These are phyloP conservation scores for Microplitis mediator DNA, from an alignment of 1,140 invertebrate genomes.

Conservation along the genomic window DNA sequence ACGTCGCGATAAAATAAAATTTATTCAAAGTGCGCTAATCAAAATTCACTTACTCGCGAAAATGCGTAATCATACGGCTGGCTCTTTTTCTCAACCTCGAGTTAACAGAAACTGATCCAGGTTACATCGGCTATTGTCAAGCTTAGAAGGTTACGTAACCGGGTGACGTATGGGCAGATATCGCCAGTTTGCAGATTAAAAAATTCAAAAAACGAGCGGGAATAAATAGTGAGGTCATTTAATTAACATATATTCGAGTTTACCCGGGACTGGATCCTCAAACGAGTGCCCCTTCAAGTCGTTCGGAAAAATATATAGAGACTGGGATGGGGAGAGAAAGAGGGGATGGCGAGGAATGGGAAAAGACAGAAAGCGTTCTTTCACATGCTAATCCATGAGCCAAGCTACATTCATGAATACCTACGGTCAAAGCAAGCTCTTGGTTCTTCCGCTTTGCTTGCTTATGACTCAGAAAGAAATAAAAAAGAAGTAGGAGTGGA, in stretches of 20 bases:
- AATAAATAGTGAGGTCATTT: neutral
- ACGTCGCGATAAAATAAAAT: slow-evolving; percentile 13
- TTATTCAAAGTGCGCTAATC: slow-evolving; percentile 16
- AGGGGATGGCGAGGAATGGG: neutral
- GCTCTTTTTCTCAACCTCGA: neutral
- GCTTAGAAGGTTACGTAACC: neutral
- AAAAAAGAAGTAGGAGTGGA: neutral
- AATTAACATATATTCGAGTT: slow-evolving; percentile 13
- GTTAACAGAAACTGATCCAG: slow-evolving; percentile 1
- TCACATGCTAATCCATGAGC: slow-evolving; percentile 57
- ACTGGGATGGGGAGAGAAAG: neutral
- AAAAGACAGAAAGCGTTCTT: slow-evolving; percentile 48
- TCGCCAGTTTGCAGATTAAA: too few relatives aligned
- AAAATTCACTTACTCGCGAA: slow-evolving; percentile 22
- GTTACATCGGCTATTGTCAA: neutral
- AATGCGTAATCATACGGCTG: neutral
- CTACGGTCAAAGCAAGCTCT: slow-evolving; percentile 51
- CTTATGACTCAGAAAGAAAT: slow-evolving; percentile 12
- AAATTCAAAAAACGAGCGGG: neutral
- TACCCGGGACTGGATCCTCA: neutral
- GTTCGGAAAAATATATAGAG: slow-evolving; percentile 12
- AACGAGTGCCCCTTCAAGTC: slow-evolving; percentile 9
- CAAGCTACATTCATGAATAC: slow-evolving; percentile 55
- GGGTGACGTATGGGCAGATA: neutral
- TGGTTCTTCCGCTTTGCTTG: slow-evolving; percentile 32